phyloP scores from a whole-genome alignment of 64 coral and sea anemone genomes.

The Anthopleura sola region DNA sequence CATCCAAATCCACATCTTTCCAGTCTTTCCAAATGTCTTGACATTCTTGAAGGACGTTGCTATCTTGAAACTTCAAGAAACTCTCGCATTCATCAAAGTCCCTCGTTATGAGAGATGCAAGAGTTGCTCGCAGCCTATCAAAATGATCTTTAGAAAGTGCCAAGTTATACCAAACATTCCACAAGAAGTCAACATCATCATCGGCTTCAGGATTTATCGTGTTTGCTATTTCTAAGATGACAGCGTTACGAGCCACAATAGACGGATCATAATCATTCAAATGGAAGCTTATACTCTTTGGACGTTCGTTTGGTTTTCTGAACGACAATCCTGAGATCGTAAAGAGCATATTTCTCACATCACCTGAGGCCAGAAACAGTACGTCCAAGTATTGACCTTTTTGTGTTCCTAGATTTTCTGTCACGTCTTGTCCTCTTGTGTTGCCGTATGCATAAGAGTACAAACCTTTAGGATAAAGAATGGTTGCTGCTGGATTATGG shows the following conservation, averaged over 20 bases:
- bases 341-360: conserved; percentile 56
- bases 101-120: neutral
- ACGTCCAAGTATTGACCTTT: conserved; percentile 38
- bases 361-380: conserved; percentile 45
- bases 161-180: conserved; percentile 78
- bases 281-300: conserved; percentile 41
- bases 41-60: conserved; percentile 30
- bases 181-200: conserved; percentile 53
- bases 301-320: conserved; percentile 22
- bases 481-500: conserved; percentile 47
- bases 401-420: conserved; percentile 37
- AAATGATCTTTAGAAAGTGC: conserved; percentile 32
- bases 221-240: conserved; percentile 26
- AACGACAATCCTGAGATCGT: conserved; percentile 42
- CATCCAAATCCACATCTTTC: conserved; percentile 20
- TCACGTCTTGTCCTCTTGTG: conserved; percentile 32
- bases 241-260: conserved; percentile 47
- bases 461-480: conserved; percentile 38
- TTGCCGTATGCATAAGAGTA: conserved; percentile 50
- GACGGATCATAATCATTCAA: conserved; percentile 61
- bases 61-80: conserved; percentile 22
- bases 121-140: conserved; percentile 14
- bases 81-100: neutral
- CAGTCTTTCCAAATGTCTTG: conserved; percentile 51
- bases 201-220: conserved; percentile 29